Evolutionary conservation across 2,113 vertebrate species (phyloP), one percentile per base, ranked within the genome.

Genomic region (Taurulus bubalis): DNA sequence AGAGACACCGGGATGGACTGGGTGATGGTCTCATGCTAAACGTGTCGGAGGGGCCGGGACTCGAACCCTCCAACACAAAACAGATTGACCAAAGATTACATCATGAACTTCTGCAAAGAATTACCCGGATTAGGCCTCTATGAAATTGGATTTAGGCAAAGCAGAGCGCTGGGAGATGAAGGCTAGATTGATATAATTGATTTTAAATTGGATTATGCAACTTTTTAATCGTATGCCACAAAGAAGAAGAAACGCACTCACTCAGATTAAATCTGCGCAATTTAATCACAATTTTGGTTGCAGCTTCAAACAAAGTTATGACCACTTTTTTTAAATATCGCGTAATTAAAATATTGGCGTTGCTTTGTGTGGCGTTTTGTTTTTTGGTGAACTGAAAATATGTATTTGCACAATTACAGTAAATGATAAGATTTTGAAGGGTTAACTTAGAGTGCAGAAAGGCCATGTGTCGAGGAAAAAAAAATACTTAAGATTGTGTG

Each of bases 61-160:
- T 83, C 90, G 82, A 77, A 88, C 55, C 77, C 72, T 85, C 87
- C 89, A 91, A 75, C 83, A 88, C 75, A 83, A 89, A 93, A 87
- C 90, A 90, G 75, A 90, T 88, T 91, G 85, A 75, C 75, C 85
- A 82, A 74, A 91, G 89, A 94, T 93, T 93, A 92, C 93, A 93
- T 93, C 91, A 93, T 84, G 82, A 89, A 94, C 82, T 93, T 92
- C 91, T 94, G 92, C 89, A 89, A 88, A 92, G 91, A 95, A 95
- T 94, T 91, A 94, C 74, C 72, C 89, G 86, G 92, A 95, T 94
- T 94, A 94, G 85, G 84, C 87, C 83, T 83, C 89, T 91, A 87
- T 94, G 91, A 92, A 93, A 93, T 91, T 91, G 87, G 89, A 93
- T 93, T 92, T 93, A 78, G 91, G 77, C 80, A 86, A 82, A 86